Evolutionary conservation across 2,888 invertebrate species (phyloP).

Genomic region (Trachelus stipa): DNA sequence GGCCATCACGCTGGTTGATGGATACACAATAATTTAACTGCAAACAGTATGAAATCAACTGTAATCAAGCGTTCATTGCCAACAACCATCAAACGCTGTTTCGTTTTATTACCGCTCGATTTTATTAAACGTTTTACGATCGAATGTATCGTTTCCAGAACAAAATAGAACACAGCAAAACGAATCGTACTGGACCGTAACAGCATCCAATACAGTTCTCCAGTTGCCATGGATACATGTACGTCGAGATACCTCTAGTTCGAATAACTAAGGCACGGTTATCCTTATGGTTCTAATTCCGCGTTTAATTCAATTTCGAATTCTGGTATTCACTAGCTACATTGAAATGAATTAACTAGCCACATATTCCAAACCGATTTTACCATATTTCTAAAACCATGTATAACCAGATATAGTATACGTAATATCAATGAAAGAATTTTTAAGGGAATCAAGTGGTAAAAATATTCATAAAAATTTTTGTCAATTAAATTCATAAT

Average conservation of each 20-base stretch:
- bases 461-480: no score
- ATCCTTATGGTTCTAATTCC: not conserved
- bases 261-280: not conserved
- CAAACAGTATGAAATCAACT: conserved; percentile 50
- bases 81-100: conserved; percentile 24
- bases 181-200: not conserved
- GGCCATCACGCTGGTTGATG: conserved; percentile 10
- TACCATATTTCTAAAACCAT: not conserved
- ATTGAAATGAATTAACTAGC: conserved; percentile 27
- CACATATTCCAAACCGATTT: not conserved
- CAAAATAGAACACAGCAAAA: not conserved
- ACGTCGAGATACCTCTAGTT: not conserved
- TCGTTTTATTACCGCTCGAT: conserved; percentile 29
- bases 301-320: not conserved
- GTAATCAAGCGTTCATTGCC: conserved; percentile 29
- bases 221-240: not conserved
- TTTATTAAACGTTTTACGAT: conserved; percentile 54
- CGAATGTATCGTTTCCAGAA: conserved; percentile 13
- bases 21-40: conserved; percentile 45
- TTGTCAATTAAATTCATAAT: not conserved
- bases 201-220: not conserved
- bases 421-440: no score
- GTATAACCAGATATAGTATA: not conserved
- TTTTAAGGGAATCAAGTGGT: no score
- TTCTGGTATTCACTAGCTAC: conserved; percentile 25